Evolutionary conservation across 1,140 invertebrate genomes (phyloP).

Genomic region (Muscidifurax raptorellus): DNA sequence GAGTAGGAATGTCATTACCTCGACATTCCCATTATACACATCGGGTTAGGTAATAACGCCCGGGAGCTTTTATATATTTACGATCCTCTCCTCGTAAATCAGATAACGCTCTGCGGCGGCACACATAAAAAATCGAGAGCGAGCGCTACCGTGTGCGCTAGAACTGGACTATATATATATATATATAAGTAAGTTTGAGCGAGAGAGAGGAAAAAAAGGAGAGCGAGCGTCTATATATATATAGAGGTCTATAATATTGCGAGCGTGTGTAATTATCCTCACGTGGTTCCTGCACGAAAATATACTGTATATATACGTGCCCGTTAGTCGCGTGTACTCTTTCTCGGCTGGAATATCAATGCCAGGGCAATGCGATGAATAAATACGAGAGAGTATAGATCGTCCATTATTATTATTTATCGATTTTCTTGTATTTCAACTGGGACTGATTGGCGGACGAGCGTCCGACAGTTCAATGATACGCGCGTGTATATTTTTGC

Average conservation of each 20-base stretch:
- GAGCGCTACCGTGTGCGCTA: not conserved
- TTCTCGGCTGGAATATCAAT: not conserved
- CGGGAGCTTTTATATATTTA: conserved; percentile 39
- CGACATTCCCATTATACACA: not conserved
- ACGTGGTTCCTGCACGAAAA: not conserved
- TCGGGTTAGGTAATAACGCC: conserved; percentile 27
- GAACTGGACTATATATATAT: not conserved
- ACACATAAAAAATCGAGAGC: not conserved
- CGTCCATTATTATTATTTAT: not conserved
- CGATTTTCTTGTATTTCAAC: not conserved
- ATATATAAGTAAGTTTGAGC: not conserved
- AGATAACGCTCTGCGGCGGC: not conserved
- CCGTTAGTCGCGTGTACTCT: not conserved
- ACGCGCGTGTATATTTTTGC: not conserved
- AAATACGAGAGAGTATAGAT: no score
- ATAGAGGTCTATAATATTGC: not conserved
- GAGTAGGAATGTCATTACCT: conserved; percentile 37
- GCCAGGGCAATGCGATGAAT: not conserved
- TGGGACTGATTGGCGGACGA: not conserved
- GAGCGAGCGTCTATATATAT: no score
- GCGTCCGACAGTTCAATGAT: not conserved
- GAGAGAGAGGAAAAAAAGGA: not conserved
- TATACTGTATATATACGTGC: not conserved
- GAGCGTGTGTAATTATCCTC: not conserved
- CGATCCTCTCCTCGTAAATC: conserved; percentile 35